A percentile compares a stretch with the other conserved stretches of the same genome.
phyloP scores from a whole-genome alignment of 2,888 invertebrate genomes.

The Nipponacmea schrenckii region DNA sequence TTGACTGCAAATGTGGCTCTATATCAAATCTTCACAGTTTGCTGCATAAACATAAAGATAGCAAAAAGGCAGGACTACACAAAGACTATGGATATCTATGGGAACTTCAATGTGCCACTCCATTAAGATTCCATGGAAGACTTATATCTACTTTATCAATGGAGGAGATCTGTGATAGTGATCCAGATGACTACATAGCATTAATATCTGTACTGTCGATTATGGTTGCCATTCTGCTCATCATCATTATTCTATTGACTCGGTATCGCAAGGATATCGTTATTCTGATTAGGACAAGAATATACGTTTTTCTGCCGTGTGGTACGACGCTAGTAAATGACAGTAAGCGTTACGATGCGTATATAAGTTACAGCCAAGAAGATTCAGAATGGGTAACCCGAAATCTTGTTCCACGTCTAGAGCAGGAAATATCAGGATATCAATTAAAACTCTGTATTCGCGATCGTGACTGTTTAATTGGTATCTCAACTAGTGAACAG shows the following conservation, averaged over 20 bases:
- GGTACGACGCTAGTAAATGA: slow-evolving; percentile 23
- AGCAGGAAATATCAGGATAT: slow-evolving; percentile 78
- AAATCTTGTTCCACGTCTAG: slow-evolving; percentile 82
- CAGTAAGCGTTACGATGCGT: slow-evolving; percentile 79
- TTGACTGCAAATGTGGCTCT: slow-evolving; percentile 39
- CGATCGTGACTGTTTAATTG: slow-evolving; percentile 50
- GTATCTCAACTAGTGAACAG: slow-evolving; percentile 78
- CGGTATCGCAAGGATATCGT: slow-evolving; percentile 43
- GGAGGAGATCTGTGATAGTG: slow-evolving; percentile 32
- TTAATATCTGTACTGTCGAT: slow-evolving; percentile 33
- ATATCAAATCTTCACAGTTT: slow-evolving; percentile 29
- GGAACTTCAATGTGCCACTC: slow-evolving; percentile 35
- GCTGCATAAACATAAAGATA: slow-evolving; percentile 17
- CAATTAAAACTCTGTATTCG: slow-evolving; percentile 39
- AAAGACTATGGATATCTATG: slow-evolving; percentile 34
- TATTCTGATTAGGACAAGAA: slow-evolving; percentile 40
- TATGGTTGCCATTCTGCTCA: slow-evolving; percentile 28
- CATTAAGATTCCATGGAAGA: slow-evolving; percentile 29
- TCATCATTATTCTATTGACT: slow-evolving; percentile 30
- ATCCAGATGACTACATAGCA: slow-evolving; percentile 21
- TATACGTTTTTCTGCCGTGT: slow-evolving; percentile 37
- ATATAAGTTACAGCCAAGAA: slow-evolving; percentile 81
- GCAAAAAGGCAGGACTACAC: slow-evolving; percentile 8
- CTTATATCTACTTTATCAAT: slow-evolving; percentile 24
- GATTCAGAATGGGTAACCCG: slow-evolving; percentile 88